A percentile compares a stretch with the other conserved stretches of the same genome.
These are phyloP conservation scores for Andricus quercusramuli DNA, from an alignment of 2,888 invertebrate genomes.

Conservation along the genomic window DNA sequence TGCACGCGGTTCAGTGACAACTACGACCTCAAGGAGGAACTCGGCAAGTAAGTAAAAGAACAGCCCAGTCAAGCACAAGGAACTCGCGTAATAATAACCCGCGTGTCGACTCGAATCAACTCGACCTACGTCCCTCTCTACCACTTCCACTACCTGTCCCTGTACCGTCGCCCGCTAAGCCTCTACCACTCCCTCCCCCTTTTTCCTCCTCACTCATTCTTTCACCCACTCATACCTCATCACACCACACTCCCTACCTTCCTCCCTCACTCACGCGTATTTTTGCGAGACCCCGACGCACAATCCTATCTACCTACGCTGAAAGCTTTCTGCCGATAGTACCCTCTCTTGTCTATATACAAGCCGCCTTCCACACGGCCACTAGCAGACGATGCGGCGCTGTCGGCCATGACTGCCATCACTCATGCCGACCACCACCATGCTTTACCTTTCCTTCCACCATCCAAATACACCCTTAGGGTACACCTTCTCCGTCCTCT, in stretches of 20 bases:
- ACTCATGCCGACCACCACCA: constrained; percentile 47
- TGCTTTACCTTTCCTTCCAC: constrained; percentile 32
- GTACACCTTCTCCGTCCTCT: background rate
- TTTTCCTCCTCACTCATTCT: constrained; percentile 37
- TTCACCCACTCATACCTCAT: background rate
- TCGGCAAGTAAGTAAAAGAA: constrained; percentile 94
- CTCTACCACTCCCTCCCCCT: constrained; percentile 22
- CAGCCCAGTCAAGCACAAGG: background rate
- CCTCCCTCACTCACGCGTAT: constrained; percentile 27
- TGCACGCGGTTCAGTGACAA: constrained; percentile 99
- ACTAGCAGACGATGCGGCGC: constrained; percentile 64
- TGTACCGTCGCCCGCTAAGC: background rate
- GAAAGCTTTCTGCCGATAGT: background rate
- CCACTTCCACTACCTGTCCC: constrained; percentile 35
- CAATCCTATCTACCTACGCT: background rate
- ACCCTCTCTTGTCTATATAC: constrained; percentile 8
- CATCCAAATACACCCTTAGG: background rate
- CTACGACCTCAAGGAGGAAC: constrained; percentile 99
- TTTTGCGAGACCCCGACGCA: background rate
- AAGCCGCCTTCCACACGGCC: constrained; percentile 10
- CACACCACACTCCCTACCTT: constrained; percentile 24
- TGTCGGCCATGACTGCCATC: constrained; percentile 64
- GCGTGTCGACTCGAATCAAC: constrained; percentile 32
- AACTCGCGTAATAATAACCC: constrained; percentile 38
- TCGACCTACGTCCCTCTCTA: constrained; percentile 36